Conservation (phyloP, 1,140 invertebrate genomes). For the Spodoptera litura region DNA sequence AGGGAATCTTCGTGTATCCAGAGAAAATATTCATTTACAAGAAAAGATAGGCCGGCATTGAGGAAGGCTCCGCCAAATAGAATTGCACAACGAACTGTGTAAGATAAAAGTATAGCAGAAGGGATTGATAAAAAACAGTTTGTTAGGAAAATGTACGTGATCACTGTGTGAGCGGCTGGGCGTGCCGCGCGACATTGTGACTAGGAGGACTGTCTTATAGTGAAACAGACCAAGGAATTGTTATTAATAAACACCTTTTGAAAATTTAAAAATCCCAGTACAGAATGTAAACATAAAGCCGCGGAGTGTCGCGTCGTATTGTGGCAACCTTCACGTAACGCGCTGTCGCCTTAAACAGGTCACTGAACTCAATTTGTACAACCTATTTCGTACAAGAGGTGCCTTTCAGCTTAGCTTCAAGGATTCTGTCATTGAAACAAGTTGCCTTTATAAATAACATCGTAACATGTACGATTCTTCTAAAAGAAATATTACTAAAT, state of each 20-base stretch:
- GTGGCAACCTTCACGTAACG: slow-evolving; percentile 28
- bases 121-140: slow-evolving; percentile 30
- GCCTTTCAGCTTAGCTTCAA: slow-evolving; percentile 13
- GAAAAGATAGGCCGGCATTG: slow-evolving; percentile 21
- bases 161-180: slow-evolving; percentile 1
- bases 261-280: neutral
- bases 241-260: slow-evolving; percentile 3
- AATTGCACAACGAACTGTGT: slow-evolving; percentile 31
- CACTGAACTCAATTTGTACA: slow-evolving; percentile 35
- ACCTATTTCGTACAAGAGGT: slow-evolving; percentile 39
- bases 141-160: slow-evolving; percentile 20
- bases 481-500: no score
- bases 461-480: no score
- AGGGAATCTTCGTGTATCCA: slow-evolving; percentile 23
- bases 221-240: neutral
- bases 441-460: slow-evolving; percentile 15
- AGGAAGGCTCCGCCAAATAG: slow-evolving; percentile 12
- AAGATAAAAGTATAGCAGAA: slow-evolving; percentile 22
- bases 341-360: slow-evolving; percentile 38
- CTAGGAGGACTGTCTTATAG: neutral
- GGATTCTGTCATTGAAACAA: slow-evolving; percentile 3
- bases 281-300: neutral
- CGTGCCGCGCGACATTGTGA: neutral
- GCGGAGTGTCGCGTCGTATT: neutral
- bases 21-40: slow-evolving; percentile 36